Evolutionary conservation across 2,113 vertebrate species (phyloP), one percentile per base, ranked within the genome.

Genomic region (Daboia siamensis): DNA sequence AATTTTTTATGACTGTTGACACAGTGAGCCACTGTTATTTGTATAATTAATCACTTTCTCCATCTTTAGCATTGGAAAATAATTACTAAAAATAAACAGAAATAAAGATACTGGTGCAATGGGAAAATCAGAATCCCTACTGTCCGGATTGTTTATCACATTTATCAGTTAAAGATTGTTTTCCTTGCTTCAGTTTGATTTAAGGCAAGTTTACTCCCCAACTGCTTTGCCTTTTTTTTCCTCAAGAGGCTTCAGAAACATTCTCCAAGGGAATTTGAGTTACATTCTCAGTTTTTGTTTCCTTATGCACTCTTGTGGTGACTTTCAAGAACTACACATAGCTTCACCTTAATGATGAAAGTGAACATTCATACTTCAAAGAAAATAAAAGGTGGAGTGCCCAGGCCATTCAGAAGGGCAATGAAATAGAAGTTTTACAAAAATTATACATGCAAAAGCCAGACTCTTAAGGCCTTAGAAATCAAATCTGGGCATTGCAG

Each of bases 301-400:
- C 96, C 96, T 97, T 97, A 3, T 97, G 97, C 98, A 97, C 98
- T 97, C 98, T 98, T 96, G 98, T 97, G 98, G 98, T 95, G 96
- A 96, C 91, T 96, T 10, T 4, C 95, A 95, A 97, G 97, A 97
- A 98, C 91, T 97, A 97, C 97, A 93, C 87, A 0, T 1, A 5
- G 17, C 11, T 55, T 87, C 48, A 88, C 48, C 52, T 94, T 54
- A 69, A n/a, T n/a, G 0, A 1, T 85, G 0, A 89, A 26, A 39
- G 23, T 7, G 74, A 24, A 57, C 4, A 0, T 57, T 56, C 5
- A n/a, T 23, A 51, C 1, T 94, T 69, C 0, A 87, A 1, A 29
- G 21, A 87, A 10, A 64, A 52, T 20, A 90, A 0, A 52, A 10
- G 0, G 21, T n/a, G 29, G 56, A 87, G 4, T 21, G 11, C 15